Conservation (phyloP, 1,140 invertebrate species). For the Zaprionus nigranus region DNA sequence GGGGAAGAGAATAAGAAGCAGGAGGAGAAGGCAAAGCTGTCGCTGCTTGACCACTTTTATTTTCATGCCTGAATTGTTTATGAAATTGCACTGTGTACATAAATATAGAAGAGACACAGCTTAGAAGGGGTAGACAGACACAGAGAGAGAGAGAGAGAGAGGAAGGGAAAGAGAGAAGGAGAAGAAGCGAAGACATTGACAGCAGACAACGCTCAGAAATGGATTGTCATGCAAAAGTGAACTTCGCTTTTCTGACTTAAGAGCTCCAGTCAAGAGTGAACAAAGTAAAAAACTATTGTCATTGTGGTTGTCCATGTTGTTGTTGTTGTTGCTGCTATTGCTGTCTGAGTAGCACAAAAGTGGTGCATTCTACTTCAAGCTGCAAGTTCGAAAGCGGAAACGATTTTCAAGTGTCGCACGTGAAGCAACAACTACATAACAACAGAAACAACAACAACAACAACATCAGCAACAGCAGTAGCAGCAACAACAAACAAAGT, state of each 20-base stretch:
- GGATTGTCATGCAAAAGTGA: slow-evolving; percentile 80
- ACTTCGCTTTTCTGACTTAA: slow-evolving; percentile 65
- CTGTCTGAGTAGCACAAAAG: slow-evolving; percentile 12
- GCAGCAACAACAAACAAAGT: slow-evolving; percentile 6
- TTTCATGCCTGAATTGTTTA: slow-evolving; percentile 80
- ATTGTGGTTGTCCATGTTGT: slow-evolving; percentile 18
- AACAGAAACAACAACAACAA: not conserved
- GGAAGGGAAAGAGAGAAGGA: not conserved
- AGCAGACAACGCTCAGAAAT: slow-evolving; percentile 51
- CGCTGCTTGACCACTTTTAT: slow-evolving; percentile 75
- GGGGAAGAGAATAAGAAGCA: slow-evolving; percentile 36
- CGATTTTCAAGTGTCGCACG: slow-evolving; percentile 48
- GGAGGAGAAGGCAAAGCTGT: slow-evolving; percentile 47
- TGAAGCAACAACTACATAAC: slow-evolving; percentile 12
- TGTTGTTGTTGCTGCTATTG: slow-evolving; percentile 5
- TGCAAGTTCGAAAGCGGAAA: slow-evolving; percentile 42
- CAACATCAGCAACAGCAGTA: not conserved
- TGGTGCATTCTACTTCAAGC: slow-evolving; percentile 23
- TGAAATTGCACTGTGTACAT: slow-evolving; percentile 51
- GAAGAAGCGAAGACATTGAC: slow-evolving; percentile 3
- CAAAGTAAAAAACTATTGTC: slow-evolving; percentile 43
- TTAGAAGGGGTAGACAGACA: not conserved
- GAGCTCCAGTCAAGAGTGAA: slow-evolving; percentile 65
- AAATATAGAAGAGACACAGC: not conserved
- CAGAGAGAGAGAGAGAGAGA: not conserved